Evolutionary conservation across 2,113 vertebrate genomes (phyloP), one percentile per base, ranked within the genome.

Genomic region (Mellivora capensis): DNA sequence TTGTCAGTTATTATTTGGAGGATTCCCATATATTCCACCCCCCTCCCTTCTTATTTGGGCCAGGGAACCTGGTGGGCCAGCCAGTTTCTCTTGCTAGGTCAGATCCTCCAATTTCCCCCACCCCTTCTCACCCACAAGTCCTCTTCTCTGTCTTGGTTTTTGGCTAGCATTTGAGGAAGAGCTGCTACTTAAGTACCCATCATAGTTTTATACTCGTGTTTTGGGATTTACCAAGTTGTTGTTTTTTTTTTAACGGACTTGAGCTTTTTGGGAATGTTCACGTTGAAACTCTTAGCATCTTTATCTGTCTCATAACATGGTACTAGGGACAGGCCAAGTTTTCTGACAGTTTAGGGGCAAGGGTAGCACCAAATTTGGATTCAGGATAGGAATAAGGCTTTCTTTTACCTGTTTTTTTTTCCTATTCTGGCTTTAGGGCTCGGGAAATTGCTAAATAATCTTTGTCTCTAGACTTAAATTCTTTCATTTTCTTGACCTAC

Each of bases 401-500:
- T 80, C 23, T 37, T 57, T 17, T 12, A 83, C 7, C 10, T 69
- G 6, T 86, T 79, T 54, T 17, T 92, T 93, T 9, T 92, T 93
- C 5, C 62, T 90, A 44, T 85, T 93, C 39, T 81, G 54, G 21
- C 34, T 92, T 95, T 12, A 90, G 18, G 54, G 29, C 62, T 87
- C 42, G 18, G 25, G 76, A 81, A n/a, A 57, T 85, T 90, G 27
- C 13, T 62, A 87, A 96, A 62, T 80, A 52, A 49, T 94, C 39
- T 77, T 96, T 97, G 62, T 76, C 27, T 52, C 37, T 85, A 3
- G 27, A 47, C 71, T 94, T 91, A 86, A 42, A 91, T 94, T 87
- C 49, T 87, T 87, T 42, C 29, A 52, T 92, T 86, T 96, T 84
- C 31, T 93, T 90, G 29, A 14, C 20, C 12, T 94, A 25, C 25